phyloP scores from a whole-genome alignment of 1,140 invertebrate genomes.

The Nasonia vitripennis region DNA sequence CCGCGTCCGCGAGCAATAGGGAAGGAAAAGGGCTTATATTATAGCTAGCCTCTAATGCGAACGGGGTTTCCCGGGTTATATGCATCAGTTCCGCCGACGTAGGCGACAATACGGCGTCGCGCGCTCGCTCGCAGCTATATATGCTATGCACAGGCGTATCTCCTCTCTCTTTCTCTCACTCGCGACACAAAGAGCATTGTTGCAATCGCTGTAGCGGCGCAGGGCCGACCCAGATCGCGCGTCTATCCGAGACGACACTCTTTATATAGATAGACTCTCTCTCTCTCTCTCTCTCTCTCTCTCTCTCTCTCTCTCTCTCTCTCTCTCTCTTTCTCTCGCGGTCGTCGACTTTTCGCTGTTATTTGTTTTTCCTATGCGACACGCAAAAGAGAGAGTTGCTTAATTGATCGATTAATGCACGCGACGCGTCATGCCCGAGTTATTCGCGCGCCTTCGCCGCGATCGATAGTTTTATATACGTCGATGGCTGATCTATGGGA shows the following conservation, averaged over 20 bases:
- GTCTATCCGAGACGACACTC: background rate
- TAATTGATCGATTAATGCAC: background rate
- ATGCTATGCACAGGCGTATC: too few species aligned
- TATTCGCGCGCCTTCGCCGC: background rate
- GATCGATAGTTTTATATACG: too few species aligned
- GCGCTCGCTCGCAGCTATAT: background rate
- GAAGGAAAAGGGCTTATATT: too few species aligned
- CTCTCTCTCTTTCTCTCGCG: background rate
- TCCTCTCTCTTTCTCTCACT: constrained; percentile 1
- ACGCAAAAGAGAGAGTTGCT: background rate
- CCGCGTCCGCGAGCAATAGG: too few species aligned
- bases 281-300: too few species aligned
- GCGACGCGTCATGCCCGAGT: background rate
- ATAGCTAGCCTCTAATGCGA: background rate
- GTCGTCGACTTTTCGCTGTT: background rate
- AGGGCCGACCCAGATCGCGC: constrained; percentile 20
- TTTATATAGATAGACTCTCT: too few species aligned
- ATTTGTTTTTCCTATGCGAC: background rate
- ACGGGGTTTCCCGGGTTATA: background rate
- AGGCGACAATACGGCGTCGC: background rate
- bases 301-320: background rate
- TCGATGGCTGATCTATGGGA: background rate
- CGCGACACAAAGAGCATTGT: constrained; percentile 61
- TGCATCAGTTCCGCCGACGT: background rate
- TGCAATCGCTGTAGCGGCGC: constrained; percentile 51